phyloP scores from a whole-genome alignment of 2,113 vertebrate genomes.

The Saccopteryx leptura region DNA sequence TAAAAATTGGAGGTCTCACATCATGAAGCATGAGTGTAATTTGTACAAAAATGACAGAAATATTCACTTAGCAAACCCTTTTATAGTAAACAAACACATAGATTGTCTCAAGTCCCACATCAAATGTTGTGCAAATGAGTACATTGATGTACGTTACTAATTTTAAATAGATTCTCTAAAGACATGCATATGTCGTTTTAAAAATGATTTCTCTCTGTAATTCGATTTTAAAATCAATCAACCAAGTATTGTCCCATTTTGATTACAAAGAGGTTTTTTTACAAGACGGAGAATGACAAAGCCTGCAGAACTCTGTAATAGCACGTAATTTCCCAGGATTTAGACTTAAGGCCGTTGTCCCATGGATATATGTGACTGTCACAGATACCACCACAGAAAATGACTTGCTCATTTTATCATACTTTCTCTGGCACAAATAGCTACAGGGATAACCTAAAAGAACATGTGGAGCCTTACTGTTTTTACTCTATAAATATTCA shows the following conservation, averaged over 20 bases:
- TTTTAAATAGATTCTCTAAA: neutral
- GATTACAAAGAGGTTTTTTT: neutral
- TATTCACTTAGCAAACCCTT: neutral
- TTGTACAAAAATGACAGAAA: neutral
- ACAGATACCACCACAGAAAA: neutral
- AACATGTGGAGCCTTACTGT: neutral
- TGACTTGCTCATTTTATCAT: neutral
- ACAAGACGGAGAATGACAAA: neutral
- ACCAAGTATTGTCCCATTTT: neutral
- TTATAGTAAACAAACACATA: neutral
- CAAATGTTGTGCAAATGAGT: neutral
- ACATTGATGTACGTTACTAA: neutral
- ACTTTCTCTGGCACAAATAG: neutral
- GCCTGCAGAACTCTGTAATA: neutral
- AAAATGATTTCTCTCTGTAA: neutral
- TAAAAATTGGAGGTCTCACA: neutral
- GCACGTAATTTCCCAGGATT: neutral
- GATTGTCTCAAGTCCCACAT: rapidly evolving
- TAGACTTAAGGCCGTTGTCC: neutral
- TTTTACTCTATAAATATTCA: conserved; percentile 15
- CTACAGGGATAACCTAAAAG: neutral
- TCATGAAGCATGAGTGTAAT: neutral
- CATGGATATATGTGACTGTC: neutral
- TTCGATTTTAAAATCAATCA: conserved; percentile 20
- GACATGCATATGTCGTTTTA: neutral